Conservation (phyloP, 2,113 vertebrate species). For the Hipposideros armiger region DNA sequence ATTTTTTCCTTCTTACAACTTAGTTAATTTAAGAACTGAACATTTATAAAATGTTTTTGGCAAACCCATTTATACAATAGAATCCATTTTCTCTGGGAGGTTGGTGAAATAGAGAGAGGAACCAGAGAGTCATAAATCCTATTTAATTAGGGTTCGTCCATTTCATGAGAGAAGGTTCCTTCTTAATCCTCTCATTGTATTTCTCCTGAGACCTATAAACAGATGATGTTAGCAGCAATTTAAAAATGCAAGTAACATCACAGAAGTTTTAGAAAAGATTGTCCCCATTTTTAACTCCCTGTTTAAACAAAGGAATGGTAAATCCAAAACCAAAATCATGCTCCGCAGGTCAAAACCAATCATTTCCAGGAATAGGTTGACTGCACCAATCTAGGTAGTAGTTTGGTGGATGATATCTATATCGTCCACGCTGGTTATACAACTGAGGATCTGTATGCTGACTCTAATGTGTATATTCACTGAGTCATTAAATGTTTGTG, state of each 20-base stretch:
- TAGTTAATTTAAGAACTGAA: conserved; percentile 53
- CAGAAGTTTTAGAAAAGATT: not conserved
- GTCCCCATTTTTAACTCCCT: too few relatives aligned
- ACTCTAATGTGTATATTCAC: not conserved
- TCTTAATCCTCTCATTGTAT: conserved; percentile 42
- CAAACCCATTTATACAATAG: conserved; percentile 28
- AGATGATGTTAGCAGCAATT: conserved; percentile 35
- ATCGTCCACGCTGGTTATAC: not conserved
- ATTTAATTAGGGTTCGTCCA: conserved; percentile 54
- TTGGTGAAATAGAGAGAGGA: conserved; percentile 45
- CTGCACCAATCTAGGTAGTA: too few relatives aligned
- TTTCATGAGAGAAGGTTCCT: conserved; percentile 53
- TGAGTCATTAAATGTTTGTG: not conserved
- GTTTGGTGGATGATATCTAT: too few relatives aligned
- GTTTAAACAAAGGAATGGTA: not conserved
- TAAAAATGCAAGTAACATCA: conserved; percentile 57
- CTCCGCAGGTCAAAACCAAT: not conserved
- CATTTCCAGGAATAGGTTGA: not conserved
- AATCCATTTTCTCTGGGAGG: conserved; percentile 52
- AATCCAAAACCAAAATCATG: not conserved
- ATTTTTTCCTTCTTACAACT: conserved; percentile 50
- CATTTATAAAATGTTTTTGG: conserved; percentile 52
- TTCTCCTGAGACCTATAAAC: conserved; percentile 66
- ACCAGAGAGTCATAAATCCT: conserved; percentile 67
- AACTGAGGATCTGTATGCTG: not conserved